Base-by-base conservation (phyloP, 2,888 invertebrate species). In the Caenorhabditis sulstoni region DNA sequence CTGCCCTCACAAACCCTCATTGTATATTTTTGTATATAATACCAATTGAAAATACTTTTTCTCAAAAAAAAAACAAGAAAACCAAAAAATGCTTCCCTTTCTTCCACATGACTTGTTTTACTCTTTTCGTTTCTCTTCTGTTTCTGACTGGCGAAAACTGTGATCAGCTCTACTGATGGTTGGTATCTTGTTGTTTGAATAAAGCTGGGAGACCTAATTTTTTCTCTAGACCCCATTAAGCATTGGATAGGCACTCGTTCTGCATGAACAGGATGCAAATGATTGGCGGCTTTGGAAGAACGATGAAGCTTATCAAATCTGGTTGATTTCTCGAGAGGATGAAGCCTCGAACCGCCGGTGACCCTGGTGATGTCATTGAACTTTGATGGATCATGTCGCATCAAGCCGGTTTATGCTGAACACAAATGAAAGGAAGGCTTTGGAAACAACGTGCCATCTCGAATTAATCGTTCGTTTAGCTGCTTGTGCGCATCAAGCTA, bases 311-410 rank as follows among this genome's bases (percentile, higher is more conserved):
- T 59, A 52, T 61, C 52, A 55, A 29, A 61, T 61, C 70, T 59
- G n/a, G 70, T 70, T 55, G 35, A 41, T 18, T 3, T 37, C 20
- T 58, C 45, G 12, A n/a, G 12, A n/a, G 29, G 59, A 68, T 70
- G 61, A 55, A 64, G 57, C 53, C 23, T 57, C 29, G 57, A 50
- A 39, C 64, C 49, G 52, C 44, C 59, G 49, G 29, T 73, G 73
- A 73, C 64, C 57, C 64, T 47, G 12, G 16, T 73, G 73, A 73
- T 73, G 73, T 73, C 73, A 73, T 18, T 64, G 64, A 50, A 49
- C 62, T 71, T 52, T 62, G 29, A 45, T 16, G 57, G 58, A 73
- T 58, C 71, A 71, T 7, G 9, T 20, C 39, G 45, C n/a, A 67
- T 58, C 39, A 67, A 20, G 11, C 67, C n/a, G 3, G 49, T 55